A percentile compares a stretch with the other conserved stretches of the same genome.
Evolutionary conservation across 2,797 vertebrate genomes (phyloP).

Genomic region (Rhynchonycteris naso): DNA sequence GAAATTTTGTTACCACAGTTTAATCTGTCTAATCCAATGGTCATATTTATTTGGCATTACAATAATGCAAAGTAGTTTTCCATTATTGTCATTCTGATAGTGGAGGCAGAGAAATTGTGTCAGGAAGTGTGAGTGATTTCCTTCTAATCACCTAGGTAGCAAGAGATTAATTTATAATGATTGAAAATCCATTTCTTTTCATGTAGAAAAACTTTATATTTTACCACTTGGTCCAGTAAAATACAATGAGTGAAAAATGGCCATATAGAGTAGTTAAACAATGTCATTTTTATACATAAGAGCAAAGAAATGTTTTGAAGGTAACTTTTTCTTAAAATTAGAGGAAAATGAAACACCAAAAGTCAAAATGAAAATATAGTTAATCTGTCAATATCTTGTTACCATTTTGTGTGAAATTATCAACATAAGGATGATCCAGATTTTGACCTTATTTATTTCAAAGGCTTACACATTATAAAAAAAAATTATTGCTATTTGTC

Average conservation of each 20-base stretch:
- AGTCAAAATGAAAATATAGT: not conserved
- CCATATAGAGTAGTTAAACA: rapidly evolving
- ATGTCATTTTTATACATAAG: not conserved
- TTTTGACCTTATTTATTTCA: not conserved
- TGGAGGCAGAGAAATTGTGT: not conserved
- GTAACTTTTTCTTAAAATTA: not conserved
- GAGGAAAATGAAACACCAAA: not conserved
- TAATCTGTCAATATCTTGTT: not conserved
- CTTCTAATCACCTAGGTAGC: not conserved
- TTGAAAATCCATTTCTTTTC: not conserved
- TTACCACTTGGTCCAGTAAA: not conserved
- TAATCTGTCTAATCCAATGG: not conserved
- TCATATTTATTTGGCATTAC: not conserved
- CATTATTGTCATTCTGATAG: not conserved
- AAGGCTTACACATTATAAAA: not conserved
- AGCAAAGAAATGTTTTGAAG: not conserved
- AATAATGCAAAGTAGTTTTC: not conserved
- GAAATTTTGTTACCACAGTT: not conserved
- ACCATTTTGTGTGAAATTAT: not conserved
- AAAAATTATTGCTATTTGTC: not conserved
- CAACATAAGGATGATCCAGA: not conserved
- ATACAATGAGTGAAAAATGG: not conserved
- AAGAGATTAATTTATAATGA: not conserved
- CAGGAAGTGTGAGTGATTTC: not conserved
- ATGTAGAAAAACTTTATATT: not conserved